phyloP scores from a whole-genome alignment of 2,888 invertebrate genomes.

The Patella ulyssiponensis region DNA sequence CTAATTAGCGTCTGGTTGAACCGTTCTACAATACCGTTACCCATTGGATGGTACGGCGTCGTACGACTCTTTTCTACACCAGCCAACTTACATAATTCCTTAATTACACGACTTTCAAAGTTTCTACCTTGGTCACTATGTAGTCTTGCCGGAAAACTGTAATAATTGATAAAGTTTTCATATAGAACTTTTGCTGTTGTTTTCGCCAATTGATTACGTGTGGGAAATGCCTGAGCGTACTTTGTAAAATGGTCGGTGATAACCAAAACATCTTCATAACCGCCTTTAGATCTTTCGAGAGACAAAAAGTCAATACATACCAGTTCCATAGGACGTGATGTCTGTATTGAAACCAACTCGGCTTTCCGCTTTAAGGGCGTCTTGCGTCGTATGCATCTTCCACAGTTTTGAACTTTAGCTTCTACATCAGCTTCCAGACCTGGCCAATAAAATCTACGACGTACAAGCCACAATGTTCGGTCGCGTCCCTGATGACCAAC shows the following conservation, averaged over 20 bases:
- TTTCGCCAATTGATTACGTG: slow-evolving; percentile 28
- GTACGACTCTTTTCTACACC: background rate
- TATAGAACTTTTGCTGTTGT: background rate
- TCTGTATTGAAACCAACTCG: no score
- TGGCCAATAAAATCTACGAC: no score
- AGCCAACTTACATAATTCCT: slow-evolving; percentile 20
- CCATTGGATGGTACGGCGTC: background rate
- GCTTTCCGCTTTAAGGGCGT: no score
- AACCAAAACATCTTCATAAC: slow-evolving; percentile 19
- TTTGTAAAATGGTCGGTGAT: slow-evolving; percentile 23
- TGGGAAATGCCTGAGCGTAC: slow-evolving; percentile 31
- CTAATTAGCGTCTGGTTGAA: background rate
- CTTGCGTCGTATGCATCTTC: no score
- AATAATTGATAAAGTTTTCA: background rate
- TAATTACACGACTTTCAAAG: slow-evolving; percentile 4
- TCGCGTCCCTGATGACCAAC: no score
- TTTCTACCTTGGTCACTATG: background rate
- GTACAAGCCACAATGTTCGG: no score
- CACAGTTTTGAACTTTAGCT: no score
- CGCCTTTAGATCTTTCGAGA: slow-evolving; percentile 21
- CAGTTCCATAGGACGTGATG: no score
- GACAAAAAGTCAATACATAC: no score
- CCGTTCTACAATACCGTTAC: background rate
- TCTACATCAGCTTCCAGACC: no score
- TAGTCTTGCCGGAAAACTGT: background rate